Evolutionary conservation across 1,140 invertebrate species (phyloP).

Genomic region (Calephelis virginiensis): DNA sequence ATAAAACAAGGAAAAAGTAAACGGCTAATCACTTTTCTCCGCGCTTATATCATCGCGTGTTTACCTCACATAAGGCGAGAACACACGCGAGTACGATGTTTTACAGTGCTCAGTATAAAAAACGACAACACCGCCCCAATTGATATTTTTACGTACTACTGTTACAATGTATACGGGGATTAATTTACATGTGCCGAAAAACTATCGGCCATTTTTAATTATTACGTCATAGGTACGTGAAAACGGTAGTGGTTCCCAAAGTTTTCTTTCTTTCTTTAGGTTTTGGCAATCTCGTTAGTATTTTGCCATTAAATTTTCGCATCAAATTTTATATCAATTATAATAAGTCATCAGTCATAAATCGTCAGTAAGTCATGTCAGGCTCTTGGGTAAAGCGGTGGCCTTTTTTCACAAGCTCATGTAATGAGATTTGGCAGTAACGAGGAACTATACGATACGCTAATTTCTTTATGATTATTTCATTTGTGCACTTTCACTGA

Average conservation of each 20-base stretch:
- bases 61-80: constrained; percentile 50
- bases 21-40: constrained; percentile 47
- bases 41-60: constrained; percentile 53
- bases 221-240: neutral
- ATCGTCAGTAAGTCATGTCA: too few relatives aligned
- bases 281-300: too few relatives aligned
- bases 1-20: constrained; percentile 35
- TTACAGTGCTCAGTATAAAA: constrained; percentile 61
- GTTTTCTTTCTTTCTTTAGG: too few relatives aligned
- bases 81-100: constrained; percentile 63
- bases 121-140: constrained; percentile 53
- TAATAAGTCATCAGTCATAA: too few relatives aligned
- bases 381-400: too few relatives aligned
- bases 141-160: constrained; percentile 67
- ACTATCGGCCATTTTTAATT: constrained; percentile 25
- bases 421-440: too few relatives aligned
- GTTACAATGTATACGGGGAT: constrained; percentile 44
- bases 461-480: too few relatives aligned
- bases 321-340: too few relatives aligned
- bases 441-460: too few relatives aligned
- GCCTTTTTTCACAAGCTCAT: too few relatives aligned
- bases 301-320: too few relatives aligned
- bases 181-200: constrained; percentile 36
- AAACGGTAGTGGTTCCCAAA: neutral
- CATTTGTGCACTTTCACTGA: too few relatives aligned